Base-by-base conservation (phyloP, 2,888 invertebrate genomes). In the Antheraea yamamai region DNA sequence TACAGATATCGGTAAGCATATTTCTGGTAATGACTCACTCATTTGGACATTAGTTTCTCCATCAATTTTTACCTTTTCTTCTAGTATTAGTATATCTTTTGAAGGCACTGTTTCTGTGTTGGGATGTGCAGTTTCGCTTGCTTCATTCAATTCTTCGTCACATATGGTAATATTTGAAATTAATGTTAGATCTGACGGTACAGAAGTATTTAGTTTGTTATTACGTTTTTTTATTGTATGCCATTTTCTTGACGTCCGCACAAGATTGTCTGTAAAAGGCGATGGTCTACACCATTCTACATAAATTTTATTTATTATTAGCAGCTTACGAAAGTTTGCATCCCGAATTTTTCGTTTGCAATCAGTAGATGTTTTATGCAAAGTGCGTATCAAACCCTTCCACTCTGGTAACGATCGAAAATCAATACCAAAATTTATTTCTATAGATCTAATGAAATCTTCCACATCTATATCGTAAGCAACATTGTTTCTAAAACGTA, bases 191-290 rank as follows among this genome's bases (percentile, higher is more conserved):
- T 78, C 74, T 70, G 73, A 30, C 30, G 76, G 70, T 55, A 68
- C 35, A 75, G 68, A 39, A 51, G 20, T 68, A 75, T 80, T 78
- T 14, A 52, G 74, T 79, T 80, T 80, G 66, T 81, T 81, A 10
- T 51, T 12, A 20, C 78, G 75, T 2, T 73, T 70, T 81, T 85
- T 77, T 35, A 88, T 77, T 73, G 78, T 75, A 76, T 83, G 73
- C 93, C 93, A 92, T 78, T 82, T 84, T n/a, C 81, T 81, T 58
- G 86, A 81, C 71, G 93, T 93, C 80, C 93, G 89, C 73, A 83
- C 84, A 61, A 92, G 81, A 70, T 84, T 82, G 14, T 87, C 83
- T 6, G 89, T 85, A 82, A 93, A 93, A 0, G 94, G 93, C 2
- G 93, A 89, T 61, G 79, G 80, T 80, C 91, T 89, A 18, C 81